Conservation (phyloP, 23 tunicate species). For the Trididemnum clinides region DNA sequence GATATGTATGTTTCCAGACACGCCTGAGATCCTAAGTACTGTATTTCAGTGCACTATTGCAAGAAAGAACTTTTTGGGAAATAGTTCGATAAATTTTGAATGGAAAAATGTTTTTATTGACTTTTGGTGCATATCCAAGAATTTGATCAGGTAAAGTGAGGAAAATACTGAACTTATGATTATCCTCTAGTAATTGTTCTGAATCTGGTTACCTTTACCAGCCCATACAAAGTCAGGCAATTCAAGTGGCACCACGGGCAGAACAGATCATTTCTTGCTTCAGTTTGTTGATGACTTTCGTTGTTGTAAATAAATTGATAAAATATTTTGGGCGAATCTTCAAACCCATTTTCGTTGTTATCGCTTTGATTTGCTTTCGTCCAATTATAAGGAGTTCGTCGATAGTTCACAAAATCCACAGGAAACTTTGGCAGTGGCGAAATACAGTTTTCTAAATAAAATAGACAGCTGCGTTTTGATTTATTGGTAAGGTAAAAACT, state of each 20-base stretch:
- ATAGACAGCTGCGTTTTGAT: not conserved
- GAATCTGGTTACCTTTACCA: slow-evolving; percentile 77
- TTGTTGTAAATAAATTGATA: slow-evolving; percentile 93
- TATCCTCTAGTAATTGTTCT: too few relatives aligned
- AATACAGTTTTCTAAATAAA: not conserved
- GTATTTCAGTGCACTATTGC: too few relatives aligned
- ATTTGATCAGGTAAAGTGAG: too few relatives aligned
- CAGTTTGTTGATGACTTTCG: slow-evolving; percentile 90
- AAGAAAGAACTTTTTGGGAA: too few relatives aligned
- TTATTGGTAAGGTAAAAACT: too few relatives aligned
- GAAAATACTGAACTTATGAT: too few relatives aligned
- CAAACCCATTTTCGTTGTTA: not conserved
- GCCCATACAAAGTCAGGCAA: slow-evolving; percentile 81
- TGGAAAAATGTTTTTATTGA: too few relatives aligned
- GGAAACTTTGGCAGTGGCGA: not conserved
- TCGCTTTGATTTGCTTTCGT: not conserved
- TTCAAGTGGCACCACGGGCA: slow-evolving; percentile 94
- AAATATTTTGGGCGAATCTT: slow-evolving; percentile 36
- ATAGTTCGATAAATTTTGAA: too few relatives aligned
- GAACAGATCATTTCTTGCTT: slow-evolving; percentile 69
- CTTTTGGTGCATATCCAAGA: too few relatives aligned
- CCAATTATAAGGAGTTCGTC: slow-evolving; percentile 2
- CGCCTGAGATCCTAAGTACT: too few relatives aligned
- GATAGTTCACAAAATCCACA: slow-evolving; percentile 65
- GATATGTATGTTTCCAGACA: too few relatives aligned